Evolutionary conservation across 2,888 invertebrate species (phyloP).

Genomic region (Lissocephala sabroskyi): DNA sequence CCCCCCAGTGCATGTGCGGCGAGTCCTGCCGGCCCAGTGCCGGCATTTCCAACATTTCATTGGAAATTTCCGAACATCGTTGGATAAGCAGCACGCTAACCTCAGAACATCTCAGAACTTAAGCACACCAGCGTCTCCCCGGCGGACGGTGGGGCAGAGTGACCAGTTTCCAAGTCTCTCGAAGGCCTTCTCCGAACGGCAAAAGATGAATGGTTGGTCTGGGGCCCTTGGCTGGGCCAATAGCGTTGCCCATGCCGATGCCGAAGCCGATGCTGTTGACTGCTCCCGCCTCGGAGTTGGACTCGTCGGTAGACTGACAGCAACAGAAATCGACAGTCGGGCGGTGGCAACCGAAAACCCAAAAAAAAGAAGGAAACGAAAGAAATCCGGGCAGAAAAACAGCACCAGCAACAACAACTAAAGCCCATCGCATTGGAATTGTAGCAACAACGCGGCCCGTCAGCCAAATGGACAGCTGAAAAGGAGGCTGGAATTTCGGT

Average conservation of each 20-base stretch:
- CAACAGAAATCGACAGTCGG: slow-evolving; percentile 57
- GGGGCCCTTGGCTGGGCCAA: neutral
- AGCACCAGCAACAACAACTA: slow-evolving; percentile 3
- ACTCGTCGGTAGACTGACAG: slow-evolving; percentile 41
- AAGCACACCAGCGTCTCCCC: slow-evolving; percentile 2
- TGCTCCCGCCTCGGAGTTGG: slow-evolving; percentile 28
- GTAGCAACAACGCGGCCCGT: slow-evolving; percentile 31
- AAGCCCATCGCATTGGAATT: slow-evolving; percentile 45
- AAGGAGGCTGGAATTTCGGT: slow-evolving; percentile 57
- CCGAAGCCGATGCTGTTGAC: too few species aligned
- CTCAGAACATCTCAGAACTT: slow-evolving; percentile 5
- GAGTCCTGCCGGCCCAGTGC: slow-evolving; percentile 43
- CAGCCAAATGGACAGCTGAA: slow-evolving; percentile 56
- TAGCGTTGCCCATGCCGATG: neutral
- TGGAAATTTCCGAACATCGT: slow-evolving; percentile 45
- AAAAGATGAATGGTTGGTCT: slow-evolving; percentile 51
- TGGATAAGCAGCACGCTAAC: slow-evolving; percentile 62
- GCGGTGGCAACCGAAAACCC: slow-evolving; percentile 41
- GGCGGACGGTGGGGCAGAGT: neutral
- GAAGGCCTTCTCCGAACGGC: slow-evolving; percentile 54
- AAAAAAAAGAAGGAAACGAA: too few species aligned
- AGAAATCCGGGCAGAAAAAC: slow-evolving; percentile 21
- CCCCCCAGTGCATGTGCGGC: slow-evolving; percentile 39
- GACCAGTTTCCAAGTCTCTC: slow-evolving; percentile 35
- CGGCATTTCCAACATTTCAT: slow-evolving; percentile 52